phyloP scores from a whole-genome alignment of 2,797 vertebrate species.

The Microctenopoma stevenorrisi region DNA sequence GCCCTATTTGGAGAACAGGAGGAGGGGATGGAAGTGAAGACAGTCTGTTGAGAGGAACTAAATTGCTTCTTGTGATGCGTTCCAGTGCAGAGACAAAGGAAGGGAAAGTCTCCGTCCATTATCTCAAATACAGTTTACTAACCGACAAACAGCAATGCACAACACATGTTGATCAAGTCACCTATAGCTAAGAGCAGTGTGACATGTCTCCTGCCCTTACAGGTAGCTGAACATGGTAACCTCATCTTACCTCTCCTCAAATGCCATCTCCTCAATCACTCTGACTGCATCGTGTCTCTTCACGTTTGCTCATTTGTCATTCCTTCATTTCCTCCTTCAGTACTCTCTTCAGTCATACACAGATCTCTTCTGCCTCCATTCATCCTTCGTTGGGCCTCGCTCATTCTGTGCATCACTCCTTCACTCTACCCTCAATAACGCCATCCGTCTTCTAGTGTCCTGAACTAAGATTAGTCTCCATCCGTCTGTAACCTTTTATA shows the following conservation, averaged over 20 bases:
- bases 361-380: conserved; percentile 66
- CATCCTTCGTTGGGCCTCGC: conserved; percentile 61
- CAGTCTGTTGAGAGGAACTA: conserved; percentile 43
- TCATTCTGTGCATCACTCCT: conserved; percentile 63
- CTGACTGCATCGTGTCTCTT: conserved; percentile 39
- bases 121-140: conserved; percentile 3
- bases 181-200: conserved; percentile 17
- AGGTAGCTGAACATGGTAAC: conserved; percentile 30
- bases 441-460: conserved; percentile 64
- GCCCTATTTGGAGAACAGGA: conserved; percentile 47
- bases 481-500: conserved; percentile 51
- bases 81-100: conserved; percentile 15
- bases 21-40: conserved; percentile 23
- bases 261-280: conserved; percentile 57
- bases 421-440: conserved; percentile 61
- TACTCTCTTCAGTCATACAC: conserved; percentile 60
- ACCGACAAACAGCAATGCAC: conserved; percentile 17
- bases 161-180: conserved; percentile 27
- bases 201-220: conserved; percentile 28
- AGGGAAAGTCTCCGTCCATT: conserved; percentile 20
- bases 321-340: conserved; percentile 53
- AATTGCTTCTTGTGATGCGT: conserved; percentile 31
- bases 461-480: conserved; percentile 61
- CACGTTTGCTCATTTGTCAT: conserved; percentile 70
- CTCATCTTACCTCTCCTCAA: conserved; percentile 43